These are phyloP conservation scores for Setipinna tenuifilis DNA, from an alignment of 2,797 vertebrate species.

Conservation along the genomic window DNA sequence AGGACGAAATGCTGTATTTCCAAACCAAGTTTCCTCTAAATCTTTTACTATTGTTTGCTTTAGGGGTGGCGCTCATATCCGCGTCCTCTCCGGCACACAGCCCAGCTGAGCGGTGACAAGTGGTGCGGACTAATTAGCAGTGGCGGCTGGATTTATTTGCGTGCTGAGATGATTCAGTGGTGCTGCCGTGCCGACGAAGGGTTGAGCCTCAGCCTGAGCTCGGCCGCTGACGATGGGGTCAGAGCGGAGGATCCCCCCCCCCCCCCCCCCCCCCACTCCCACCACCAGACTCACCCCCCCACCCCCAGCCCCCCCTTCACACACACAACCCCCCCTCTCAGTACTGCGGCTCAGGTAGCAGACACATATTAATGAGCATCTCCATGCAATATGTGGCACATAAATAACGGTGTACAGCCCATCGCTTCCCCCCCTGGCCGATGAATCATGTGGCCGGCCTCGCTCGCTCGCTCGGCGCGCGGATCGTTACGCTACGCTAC, in stretches of 20 bases:
- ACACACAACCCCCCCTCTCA: conserved; percentile 55
- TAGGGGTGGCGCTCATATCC: not conserved
- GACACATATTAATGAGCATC: conserved; percentile 76
- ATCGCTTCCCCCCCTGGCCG: conserved; percentile 48
- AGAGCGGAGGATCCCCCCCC: conserved; percentile 48
- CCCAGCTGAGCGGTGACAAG: not conserved
- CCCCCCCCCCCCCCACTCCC: conserved; percentile 50
- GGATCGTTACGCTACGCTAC: conserved; percentile 24
- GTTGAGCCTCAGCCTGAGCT: conserved; percentile 46
- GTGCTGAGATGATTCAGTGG: conserved; percentile 53
- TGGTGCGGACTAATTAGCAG: conserved; percentile 48
- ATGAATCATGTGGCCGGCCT: conserved; percentile 53
- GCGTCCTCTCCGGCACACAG: conserved; percentile 30
- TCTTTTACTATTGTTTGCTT: not conserved
- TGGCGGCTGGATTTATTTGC: conserved; percentile 46
- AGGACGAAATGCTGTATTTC: not conserved
- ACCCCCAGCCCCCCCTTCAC: conserved; percentile 53
- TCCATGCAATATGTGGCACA: conserved; percentile 75
- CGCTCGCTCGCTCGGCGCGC: not conserved
- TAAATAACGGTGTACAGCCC: conserved; percentile 70
- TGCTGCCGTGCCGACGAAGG: not conserved
- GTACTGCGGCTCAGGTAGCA: conserved; percentile 61
- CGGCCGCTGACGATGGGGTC: conserved; percentile 40
- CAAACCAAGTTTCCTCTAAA: not conserved
- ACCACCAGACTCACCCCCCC: conserved; percentile 47